Conservation (phyloP, 1,140 invertebrate genomes). For the Drosophila elegans region DNA sequence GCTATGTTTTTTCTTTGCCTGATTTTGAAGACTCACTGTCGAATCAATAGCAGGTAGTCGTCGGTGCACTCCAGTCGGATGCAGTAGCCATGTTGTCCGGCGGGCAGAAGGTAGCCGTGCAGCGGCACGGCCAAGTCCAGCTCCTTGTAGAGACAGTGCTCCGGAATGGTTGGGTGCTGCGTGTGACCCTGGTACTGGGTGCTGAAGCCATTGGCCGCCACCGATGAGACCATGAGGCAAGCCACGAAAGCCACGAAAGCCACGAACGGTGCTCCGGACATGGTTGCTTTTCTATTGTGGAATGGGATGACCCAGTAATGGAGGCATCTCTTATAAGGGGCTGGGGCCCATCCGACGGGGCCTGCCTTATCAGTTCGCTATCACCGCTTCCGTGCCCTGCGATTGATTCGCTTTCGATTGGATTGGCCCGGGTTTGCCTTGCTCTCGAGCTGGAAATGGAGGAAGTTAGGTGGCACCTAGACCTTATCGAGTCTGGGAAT, state of each 20-base stretch:
- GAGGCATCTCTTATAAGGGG: conserved; percentile 22
- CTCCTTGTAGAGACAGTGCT: conserved; percentile 68
- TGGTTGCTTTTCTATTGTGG: conserved; percentile 4
- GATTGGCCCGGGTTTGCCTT: conserved; percentile 26
- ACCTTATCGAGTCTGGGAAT: not conserved
- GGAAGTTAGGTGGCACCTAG: conserved; percentile 4
- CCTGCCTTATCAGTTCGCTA: conserved; percentile 33
- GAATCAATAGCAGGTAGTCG: conserved; percentile 67
- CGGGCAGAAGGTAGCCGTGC: conserved; percentile 40
- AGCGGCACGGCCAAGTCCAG: conserved; percentile 55
- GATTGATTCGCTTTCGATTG: not conserved
- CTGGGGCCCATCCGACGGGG: not conserved
- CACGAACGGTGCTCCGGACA: conserved; percentile 3
- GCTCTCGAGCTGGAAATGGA: conserved; percentile 24
- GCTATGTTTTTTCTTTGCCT: not conserved
- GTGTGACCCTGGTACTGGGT: conserved; percentile 63
- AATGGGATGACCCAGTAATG: too few species aligned
- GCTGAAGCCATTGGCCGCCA: conserved; percentile 27
- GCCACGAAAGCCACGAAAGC: not conserved
- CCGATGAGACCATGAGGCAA: not conserved
- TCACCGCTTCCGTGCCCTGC: conserved; percentile 5
- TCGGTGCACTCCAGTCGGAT: conserved; percentile 54
- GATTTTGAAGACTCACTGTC: conserved; percentile 55
- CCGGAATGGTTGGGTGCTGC: conserved; percentile 39
- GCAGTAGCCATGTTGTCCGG: conserved; percentile 44